Evolutionary conservation across 2,797 vertebrate species (phyloP), one percentile per base, ranked within the genome.

Genomic region (Mormyrops attenuatus): DNA sequence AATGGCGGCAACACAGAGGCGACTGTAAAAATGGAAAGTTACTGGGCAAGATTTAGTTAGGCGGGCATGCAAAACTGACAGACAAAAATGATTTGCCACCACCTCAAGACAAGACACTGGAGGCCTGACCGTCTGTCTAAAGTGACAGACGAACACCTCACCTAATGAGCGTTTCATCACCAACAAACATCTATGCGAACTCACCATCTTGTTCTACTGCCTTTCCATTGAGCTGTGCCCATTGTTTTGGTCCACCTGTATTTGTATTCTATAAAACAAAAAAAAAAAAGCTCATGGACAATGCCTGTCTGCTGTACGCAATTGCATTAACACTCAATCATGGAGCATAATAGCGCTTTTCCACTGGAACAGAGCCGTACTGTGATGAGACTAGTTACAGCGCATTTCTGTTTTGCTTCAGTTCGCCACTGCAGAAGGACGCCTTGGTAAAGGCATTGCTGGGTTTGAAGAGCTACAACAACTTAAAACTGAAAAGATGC

Each of bases 161-260:
- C 11, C 82, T 13, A 0, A 52, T 52, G 1, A 85, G 47, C 41
- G 3, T 49, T 84, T 52, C 49, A 85, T 85, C 49, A 52, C 49
- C 80, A 84, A n/a, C 7, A 84, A 52, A 22, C 5, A 47, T 41
- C 66, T 3, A 82, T 41, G 17, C 6, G 47, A 11, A 92, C 97
- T 98, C 96, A 99, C 97, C 98, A 97, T 98, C 98, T 96, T 94
- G 97, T 97, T 98, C 97, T 96, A 95, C 96, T 98, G 97, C 97
- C 98, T 97, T 99, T 99, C 98, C 98, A 97, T 99, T 99, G 97
- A 99, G 97, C 96, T 98, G 98, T 97, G 98, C 98, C 99, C 99
- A 99, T 99, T 99, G 99, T 96, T 98, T 99, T 99, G 97, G 97
- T 97, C 98, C 99, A 98, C 97, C 97, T 97, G 97, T 97, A 97